Base-by-base conservation (phyloP, 2,888 invertebrate genomes). In the Acleris cristana region DNA sequence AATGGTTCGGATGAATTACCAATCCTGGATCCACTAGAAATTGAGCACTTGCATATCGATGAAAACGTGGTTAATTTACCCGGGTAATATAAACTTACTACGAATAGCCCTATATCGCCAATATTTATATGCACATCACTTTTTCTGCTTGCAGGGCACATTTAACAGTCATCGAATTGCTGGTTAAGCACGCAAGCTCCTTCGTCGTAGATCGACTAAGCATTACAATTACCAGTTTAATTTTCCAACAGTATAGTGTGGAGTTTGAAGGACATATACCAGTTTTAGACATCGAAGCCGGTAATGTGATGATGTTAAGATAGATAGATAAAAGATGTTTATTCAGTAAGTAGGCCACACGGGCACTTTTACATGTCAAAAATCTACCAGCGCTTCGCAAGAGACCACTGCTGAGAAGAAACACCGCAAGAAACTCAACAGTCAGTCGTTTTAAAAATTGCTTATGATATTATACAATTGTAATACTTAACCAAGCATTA, bases 1-100 rank as follows among this genome's bases (percentile, higher is more conserved):
- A 79, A 76, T 1, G 90, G 90, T 1, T 72, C 76, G 2, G 82
- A 81, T 2, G 73, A 66, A 7, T 68, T 89, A 1, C 89, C 90
- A 0, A 74, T 86, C 0, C 65, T 90, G 61, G 89, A 90, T 56
- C 90, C 90, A 0, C 70, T 88, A 0, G 26, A 71, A 2, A 45
- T 84, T 0, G 78, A 82, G 0, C 70, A 72, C 1, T 18, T 88
- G 8, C 30, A 73, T 5, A 6, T 87, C 2, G 79, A 84, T 34
- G 87, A 85, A 4, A 70, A 74, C 16, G 44, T 69, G 2, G 44
- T 88, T 34, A 80, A 80, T 3, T 14, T 85, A 5, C 80, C 83
- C 1, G 82, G 82, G 89, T 90, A 75, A 34, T 34, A 34, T 34
- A 34, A 34, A 34, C 10, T 8, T 10, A 34, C 34, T 10, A 10